Evolutionary conservation across 30 jellyfish, hydroid and myxozoan genomes (phyloP).

Genomic region (Turritopsis rubra): DNA sequence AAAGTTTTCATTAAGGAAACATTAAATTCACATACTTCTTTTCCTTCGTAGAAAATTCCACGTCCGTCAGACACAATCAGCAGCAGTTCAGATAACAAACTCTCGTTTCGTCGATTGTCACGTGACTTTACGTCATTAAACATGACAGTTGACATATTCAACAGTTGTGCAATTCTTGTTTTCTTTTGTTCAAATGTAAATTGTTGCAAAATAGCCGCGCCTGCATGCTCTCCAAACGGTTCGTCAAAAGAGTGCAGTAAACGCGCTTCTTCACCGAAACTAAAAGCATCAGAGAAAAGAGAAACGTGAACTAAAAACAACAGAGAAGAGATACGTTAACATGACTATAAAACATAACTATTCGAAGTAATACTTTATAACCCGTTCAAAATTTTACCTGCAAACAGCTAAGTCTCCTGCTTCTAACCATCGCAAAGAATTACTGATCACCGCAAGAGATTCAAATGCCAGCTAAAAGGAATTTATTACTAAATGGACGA

Average conservation of each 20-base stretch:
- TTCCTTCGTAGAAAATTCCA: conserved; percentile 95
- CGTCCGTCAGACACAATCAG: conserved; percentile 94
- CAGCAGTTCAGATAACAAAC: conserved; percentile 58
- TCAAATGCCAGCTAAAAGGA: conserved; percentile 71
- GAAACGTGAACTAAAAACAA: neutral
- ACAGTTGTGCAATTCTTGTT: conserved; percentile 74
- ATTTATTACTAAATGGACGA: neutral
- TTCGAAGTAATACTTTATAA: too few species aligned
- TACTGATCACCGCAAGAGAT: conserved; percentile 82
- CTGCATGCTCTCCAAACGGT: conserved; percentile 80
- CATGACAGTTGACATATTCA: conserved; percentile 49
- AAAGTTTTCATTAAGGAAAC: too few species aligned
- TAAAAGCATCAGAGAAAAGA: conserved; percentile 11
- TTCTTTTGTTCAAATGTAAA: conserved; percentile 84
- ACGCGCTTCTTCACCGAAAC: conserved; percentile 80
- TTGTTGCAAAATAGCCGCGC: conserved; percentile 65
- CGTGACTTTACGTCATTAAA: conserved; percentile 50
- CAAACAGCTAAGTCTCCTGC: conserved; percentile 81
- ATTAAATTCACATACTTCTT: conserved; percentile 47
- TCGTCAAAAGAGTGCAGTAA: conserved; percentile 60
- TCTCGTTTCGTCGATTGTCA: conserved; percentile 28
- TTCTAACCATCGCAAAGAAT: conserved; percentile 85
- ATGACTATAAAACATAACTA: too few species aligned
- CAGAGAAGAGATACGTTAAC: too few species aligned
- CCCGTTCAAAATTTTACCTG: conserved; percentile 78